These are phyloP conservation scores for Euleptes europaea DNA, from an alignment of 2,113 vertebrate species.

Conservation along the genomic window DNA sequence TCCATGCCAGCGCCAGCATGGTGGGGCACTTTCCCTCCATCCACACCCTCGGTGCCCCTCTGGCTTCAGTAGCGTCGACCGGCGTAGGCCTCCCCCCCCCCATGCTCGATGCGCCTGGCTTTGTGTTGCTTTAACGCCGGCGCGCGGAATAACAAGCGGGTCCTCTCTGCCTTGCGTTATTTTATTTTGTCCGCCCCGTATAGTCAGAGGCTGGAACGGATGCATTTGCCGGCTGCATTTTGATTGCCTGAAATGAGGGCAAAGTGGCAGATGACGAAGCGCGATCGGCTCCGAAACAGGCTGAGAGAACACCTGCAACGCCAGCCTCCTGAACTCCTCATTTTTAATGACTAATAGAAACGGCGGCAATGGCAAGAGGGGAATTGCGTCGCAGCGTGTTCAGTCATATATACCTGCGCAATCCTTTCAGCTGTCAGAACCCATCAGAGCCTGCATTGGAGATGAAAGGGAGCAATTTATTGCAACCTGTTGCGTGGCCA, in stretches of 20 bases:
- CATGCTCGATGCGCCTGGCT: neutral
- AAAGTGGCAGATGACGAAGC: neutral
- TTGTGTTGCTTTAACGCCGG: neutral
- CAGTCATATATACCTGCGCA: slow-evolving; percentile 8
- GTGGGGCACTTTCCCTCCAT: too few relatives aligned
- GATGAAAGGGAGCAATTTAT: slow-evolving; percentile 17
- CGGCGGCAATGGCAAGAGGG: neutral
- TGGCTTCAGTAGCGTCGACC: too few relatives aligned
- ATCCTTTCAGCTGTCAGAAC: slow-evolving; percentile 12
- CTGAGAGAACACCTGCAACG: neutral
- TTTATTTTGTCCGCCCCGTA: neutral
- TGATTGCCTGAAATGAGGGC: slow-evolving; percentile 21
- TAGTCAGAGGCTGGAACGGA: neutral
- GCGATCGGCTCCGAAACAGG: neutral
- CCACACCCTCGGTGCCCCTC: too few relatives aligned
- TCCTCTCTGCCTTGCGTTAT: neutral
- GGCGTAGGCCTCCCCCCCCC: neutral
- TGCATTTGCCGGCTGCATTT: neutral
- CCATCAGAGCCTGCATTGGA: neutral
- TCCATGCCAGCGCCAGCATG: too few relatives aligned
- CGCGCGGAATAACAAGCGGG: neutral
- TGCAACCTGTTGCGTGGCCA: neutral
- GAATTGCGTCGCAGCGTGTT: neutral
- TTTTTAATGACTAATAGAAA: slow-evolving; percentile 19
- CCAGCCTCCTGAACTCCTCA: neutral